Percentiles rank a stretch among this genome's conserved stretches.
These are phyloP conservation scores for Nasalis larvatus DNA, from an alignment of 2,113 vertebrate genomes.

Conservation along the genomic window DNA sequence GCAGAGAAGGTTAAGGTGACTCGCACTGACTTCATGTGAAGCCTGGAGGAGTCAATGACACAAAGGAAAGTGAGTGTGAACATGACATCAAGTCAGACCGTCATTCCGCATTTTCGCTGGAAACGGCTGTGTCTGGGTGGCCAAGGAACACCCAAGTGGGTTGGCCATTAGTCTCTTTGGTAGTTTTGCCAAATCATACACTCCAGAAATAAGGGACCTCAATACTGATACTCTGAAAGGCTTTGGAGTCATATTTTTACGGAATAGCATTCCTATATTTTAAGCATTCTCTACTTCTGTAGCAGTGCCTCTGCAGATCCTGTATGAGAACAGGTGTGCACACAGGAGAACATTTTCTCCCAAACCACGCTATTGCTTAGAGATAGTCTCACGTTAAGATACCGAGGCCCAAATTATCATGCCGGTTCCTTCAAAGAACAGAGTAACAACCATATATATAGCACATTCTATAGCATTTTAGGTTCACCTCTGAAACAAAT, in stretches of 20 bases:
- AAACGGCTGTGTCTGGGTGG: neutral
- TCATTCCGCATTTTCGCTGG: neutral
- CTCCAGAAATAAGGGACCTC: neutral
- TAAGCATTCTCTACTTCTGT: accelerated
- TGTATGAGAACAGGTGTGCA: neutral
- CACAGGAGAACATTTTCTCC: neutral
- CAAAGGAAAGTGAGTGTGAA: neutral
- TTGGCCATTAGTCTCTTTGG: neutral
- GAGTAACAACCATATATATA: too few species aligned
- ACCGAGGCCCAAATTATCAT: neutral
- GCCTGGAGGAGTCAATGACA: neutral
- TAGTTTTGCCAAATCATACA: neutral
- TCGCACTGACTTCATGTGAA: neutral
- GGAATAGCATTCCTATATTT: neutral
- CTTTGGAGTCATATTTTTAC: neutral
- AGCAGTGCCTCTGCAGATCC: neutral
- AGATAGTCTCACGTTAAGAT: accelerated
- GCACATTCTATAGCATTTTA: too few species aligned
- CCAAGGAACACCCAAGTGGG: neutral
- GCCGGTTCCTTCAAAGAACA: neutral
- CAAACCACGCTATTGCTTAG: accelerated
- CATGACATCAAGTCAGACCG: neutral
- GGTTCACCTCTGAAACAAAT: too few species aligned
- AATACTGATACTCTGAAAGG: neutral
- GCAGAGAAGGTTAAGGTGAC: too few species aligned